Evolutionary conservation across 1,140 invertebrate species (phyloP).

Genomic region (Bombyx mandarina): DNA sequence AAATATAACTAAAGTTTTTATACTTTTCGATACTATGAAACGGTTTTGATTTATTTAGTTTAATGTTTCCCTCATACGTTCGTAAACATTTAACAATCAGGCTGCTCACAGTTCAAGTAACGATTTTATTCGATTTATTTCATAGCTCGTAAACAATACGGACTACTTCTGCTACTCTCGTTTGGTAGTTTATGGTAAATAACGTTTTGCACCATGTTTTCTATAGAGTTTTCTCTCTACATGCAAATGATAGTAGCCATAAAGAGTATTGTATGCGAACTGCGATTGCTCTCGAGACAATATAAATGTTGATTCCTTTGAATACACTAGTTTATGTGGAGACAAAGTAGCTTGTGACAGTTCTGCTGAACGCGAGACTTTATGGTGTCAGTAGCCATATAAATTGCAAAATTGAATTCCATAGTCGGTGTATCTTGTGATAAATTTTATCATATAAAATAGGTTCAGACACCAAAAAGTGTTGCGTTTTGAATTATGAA

Average conservation of each 20-base stretch:
- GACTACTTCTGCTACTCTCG: constrained; percentile 52
- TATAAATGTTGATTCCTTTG: constrained; percentile 19
- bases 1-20: too few relatives aligned
- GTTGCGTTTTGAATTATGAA: too few relatives aligned
- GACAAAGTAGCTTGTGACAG: not conserved
- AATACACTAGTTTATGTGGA: constrained; percentile 7
- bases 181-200: constrained; percentile 61
- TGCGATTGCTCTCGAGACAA: constrained; percentile 15
- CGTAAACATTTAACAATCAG: too few relatives aligned
- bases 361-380: too few relatives aligned
- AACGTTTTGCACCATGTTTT: constrained; percentile 40
- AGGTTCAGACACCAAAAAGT: too few relatives aligned
- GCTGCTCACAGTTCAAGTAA: constrained; percentile 14
- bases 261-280: constrained; percentile 18
- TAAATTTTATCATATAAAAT: too few relatives aligned
- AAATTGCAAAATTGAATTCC: too few relatives aligned
- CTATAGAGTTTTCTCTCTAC: constrained; percentile 39
- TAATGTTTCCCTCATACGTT: too few relatives aligned
- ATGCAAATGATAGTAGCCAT: constrained; percentile 37
- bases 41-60: too few relatives aligned
- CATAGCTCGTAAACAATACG: constrained; percentile 61
- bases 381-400: too few relatives aligned
- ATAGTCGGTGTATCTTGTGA: too few relatives aligned
- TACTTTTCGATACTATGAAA: too few relatives aligned
- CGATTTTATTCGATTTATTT: constrained; percentile 61